Evolutionary conservation across 1,140 invertebrate genomes (phyloP), one percentile per base, ranked within the genome.

Genomic region (Diabrotica undecimpunctata): DNA sequence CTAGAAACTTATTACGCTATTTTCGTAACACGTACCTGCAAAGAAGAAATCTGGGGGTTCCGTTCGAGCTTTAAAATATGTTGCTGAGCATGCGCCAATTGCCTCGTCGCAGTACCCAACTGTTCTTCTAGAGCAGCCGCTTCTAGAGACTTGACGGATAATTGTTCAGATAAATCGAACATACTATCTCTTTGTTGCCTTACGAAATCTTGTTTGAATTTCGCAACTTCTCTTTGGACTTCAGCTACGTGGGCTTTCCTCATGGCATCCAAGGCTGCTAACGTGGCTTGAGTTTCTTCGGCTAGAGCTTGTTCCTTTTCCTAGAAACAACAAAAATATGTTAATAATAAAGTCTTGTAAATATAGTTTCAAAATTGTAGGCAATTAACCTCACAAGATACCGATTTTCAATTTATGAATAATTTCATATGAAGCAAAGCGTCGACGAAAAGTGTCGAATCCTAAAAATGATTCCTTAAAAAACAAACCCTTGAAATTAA

Each of bases 221-320:
- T 91, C 11, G 90, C 84, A 10, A 95, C 90, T 81, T 96, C 91
- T 56, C 89, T 87, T 72, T 94, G 89, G 25, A 96, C 90, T 77
- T 97, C 94, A 67, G 88, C 90, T 80, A 96, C 92, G 78, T 97
- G 94, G 0, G 93, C 93, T 78, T 96, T 95, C 51, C 92, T 85
- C 89, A 97, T 95, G 5, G 93, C 93, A 78, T 97, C 94, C 61
- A 97, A 79, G 11, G 94, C 94, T 67, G 87, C 86, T 59, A 91
- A 74, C 36, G 89, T 90, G 5, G 88, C 88, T 78, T 94, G 91
- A 6, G 93, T 95, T 80, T 96, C 93, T 78, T 95, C 93, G 11
- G 91, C 91, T 37, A 95, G 77, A 5, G 92, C 92, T 70, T 93
- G 91, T 75, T 96, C 93, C 76, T 95, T 95, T 72, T 95, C 93